Evolutionary conservation across 2,888 invertebrate genomes (phyloP).

Genomic region (Cosmia trapezina): DNA sequence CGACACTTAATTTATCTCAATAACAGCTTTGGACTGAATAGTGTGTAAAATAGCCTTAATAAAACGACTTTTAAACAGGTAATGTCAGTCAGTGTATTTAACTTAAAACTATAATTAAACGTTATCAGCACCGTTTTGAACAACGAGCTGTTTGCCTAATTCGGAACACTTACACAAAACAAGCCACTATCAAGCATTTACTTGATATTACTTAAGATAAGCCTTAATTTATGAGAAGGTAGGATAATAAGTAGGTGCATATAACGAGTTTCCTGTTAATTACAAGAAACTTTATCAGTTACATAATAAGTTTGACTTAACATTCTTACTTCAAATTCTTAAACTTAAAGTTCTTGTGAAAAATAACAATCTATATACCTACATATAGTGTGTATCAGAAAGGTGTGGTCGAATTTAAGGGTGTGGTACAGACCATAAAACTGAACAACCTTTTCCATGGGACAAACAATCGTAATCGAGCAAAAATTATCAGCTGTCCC

Average conservation of each 20-base stretch:
- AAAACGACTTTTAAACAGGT: slow-evolving; percentile 2
- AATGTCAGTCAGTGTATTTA: neutral
- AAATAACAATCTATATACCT: neutral
- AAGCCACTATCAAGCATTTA: slow-evolving; percentile 36
- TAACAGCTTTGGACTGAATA: neutral
- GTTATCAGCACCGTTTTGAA: slow-evolving; percentile 32
- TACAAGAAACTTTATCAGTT: slow-evolving; percentile 21
- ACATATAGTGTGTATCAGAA: no score
- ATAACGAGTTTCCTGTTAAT: slow-evolving; percentile 44
- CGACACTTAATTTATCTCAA: no score
- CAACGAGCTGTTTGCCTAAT: slow-evolving; percentile 44
- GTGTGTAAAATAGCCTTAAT: neutral
- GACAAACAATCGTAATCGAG: no score
- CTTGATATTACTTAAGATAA: slow-evolving; percentile 52
- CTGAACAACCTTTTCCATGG: no score
- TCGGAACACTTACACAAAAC: slow-evolving; percentile 55
- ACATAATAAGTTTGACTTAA: slow-evolving; percentile 23
- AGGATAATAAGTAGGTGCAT: slow-evolving; percentile 32
- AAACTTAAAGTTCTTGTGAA: neutral
- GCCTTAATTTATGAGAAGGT: slow-evolving; percentile 49
- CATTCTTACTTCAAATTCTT: slow-evolving; percentile 1
- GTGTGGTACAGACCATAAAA: no score
- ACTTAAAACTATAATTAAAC: slow-evolving; percentile 32
- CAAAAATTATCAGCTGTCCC: no score
- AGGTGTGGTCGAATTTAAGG: no score